These are phyloP conservation scores for Vulpes ferrilata DNA, from an alignment of 2,113 vertebrate genomes.

Conservation along the genomic window DNA sequence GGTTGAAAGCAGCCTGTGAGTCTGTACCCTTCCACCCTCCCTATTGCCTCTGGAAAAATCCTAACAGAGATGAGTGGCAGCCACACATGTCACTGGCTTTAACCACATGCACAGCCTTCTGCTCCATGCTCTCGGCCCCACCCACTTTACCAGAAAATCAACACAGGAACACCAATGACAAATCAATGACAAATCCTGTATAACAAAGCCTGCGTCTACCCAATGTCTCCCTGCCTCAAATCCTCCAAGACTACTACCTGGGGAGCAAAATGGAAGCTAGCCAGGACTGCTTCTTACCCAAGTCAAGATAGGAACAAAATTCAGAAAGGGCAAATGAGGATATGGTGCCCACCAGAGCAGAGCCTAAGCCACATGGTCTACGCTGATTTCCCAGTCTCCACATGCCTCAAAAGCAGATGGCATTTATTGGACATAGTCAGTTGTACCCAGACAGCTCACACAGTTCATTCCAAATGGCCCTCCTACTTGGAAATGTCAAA, in stretches of 20 bases:
- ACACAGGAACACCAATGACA: neutral
- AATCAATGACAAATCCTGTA: neutral
- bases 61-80: constrained; percentile 23
- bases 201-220: neutral
- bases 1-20: constrained; percentile 30
- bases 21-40: neutral
- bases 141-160: neutral
- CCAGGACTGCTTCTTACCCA: neutral
- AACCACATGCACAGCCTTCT: neutral
- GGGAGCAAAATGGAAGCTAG: neutral
- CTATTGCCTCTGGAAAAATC: constrained; percentile 23
- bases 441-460: neutral
- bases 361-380: neutral
- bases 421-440: constrained; percentile 68
- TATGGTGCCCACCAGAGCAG: neutral
- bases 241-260: neutral
- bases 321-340: constrained; percentile 15
- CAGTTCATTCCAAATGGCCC: constrained; percentile 56
- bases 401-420: constrained; percentile 72
- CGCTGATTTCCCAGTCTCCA: constrained; percentile 22
- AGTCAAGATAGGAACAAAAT: neutral
- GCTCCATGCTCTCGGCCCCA: neutral
- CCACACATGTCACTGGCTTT: neutral
- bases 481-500: constrained; percentile 56
- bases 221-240: neutral